Percentiles rank a stretch among this genome's conserved stretches.
These are phyloP conservation scores for Macrophya annulata DNA, from an alignment of 2,888 invertebrate genomes.

Conservation along the genomic window DNA sequence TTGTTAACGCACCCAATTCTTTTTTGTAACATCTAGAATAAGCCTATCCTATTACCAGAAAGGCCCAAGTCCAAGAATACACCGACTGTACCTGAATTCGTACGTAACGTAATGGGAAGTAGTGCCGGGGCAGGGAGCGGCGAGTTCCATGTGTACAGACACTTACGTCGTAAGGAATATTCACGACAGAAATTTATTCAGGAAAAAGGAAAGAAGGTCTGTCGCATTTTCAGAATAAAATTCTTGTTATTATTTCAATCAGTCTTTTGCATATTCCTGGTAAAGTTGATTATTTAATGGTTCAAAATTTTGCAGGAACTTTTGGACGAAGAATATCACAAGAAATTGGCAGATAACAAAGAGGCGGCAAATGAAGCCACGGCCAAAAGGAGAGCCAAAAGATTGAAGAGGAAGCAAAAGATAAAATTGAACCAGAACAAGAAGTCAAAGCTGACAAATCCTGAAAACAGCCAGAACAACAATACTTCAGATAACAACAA, in stretches of 20 bases:
- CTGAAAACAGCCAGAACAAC: slow-evolving; percentile 76
- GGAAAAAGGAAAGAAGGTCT: slow-evolving; percentile 92
- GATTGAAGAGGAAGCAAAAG: slow-evolving; percentile 85
- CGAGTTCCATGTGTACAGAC: slow-evolving; percentile 99
- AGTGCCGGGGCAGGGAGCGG: slow-evolving; percentile 99
- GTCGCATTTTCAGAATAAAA: slow-evolving; percentile 34
- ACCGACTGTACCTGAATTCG: slow-evolving; percentile 95
- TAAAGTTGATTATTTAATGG: background rate
- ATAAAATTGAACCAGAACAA: slow-evolving; percentile 67
- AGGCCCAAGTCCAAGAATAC: slow-evolving; percentile 88
- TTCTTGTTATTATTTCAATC: slow-evolving; percentile 42
- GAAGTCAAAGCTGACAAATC: slow-evolving; percentile 68
- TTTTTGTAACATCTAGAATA: slow-evolving; percentile 85
- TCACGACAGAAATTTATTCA: slow-evolving; percentile 96
- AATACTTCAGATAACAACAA: slow-evolving; percentile 71
- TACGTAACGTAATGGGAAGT: slow-evolving; percentile 99
- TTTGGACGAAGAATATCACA: slow-evolving; percentile 90
- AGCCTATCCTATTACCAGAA: slow-evolving; percentile 93
- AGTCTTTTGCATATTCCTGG: slow-evolving; percentile 63
- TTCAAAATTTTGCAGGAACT: slow-evolving; percentile 84
- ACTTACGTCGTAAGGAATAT: slow-evolving; percentile 96
- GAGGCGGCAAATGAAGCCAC: slow-evolving; percentile 89
- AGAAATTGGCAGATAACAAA: slow-evolving; percentile 89
- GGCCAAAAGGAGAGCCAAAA: slow-evolving; percentile 95
- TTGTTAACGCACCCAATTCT: background rate